Evolutionary conservation across 2,113 vertebrate genomes (phyloP).

Genomic region (Artemisiospiza belli): DNA sequence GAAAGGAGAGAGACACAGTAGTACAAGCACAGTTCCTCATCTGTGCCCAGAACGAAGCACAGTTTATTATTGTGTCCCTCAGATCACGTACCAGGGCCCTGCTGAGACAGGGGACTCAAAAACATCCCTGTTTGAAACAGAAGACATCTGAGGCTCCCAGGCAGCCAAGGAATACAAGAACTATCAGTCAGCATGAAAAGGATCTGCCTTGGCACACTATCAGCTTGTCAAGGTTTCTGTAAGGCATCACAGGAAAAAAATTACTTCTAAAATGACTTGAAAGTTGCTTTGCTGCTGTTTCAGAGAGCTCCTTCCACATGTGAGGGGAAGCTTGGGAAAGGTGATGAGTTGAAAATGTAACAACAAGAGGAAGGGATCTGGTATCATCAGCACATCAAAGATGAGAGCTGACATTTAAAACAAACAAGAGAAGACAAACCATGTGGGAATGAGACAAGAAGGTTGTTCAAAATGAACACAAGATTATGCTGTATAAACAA

Average conservation of each 20-base stretch:
- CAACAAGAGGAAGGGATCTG: background rate
- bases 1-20: background rate
- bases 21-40: background rate
- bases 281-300: conserved; percentile 51
- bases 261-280: conserved; percentile 10
- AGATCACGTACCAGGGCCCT: background rate
- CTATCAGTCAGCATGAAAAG: conserved; percentile 38
- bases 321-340: conserved; percentile 10
- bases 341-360: conserved; percentile 16
- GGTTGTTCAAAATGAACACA: conserved; percentile 3
- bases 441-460: background rate
- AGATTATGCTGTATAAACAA: background rate
- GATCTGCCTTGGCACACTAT: conserved; percentile 17
- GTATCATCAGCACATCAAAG: conserved; percentile 3
- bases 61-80: background rate
- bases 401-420: conserved; percentile 23
- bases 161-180: conserved; percentile 14
- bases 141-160: conserved; percentile 32
- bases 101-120: background rate
- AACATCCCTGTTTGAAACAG: background rate
- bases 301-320: conserved; percentile 1
- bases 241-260: conserved; percentile 29
- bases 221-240: conserved; percentile 39
- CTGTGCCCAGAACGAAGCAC: background rate
- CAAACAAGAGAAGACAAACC: background rate